Evolutionary conservation across 2,113 vertebrate species (phyloP), one percentile per base, ranked within the genome.

Genomic region (Bagarius yarrelli): DNA sequence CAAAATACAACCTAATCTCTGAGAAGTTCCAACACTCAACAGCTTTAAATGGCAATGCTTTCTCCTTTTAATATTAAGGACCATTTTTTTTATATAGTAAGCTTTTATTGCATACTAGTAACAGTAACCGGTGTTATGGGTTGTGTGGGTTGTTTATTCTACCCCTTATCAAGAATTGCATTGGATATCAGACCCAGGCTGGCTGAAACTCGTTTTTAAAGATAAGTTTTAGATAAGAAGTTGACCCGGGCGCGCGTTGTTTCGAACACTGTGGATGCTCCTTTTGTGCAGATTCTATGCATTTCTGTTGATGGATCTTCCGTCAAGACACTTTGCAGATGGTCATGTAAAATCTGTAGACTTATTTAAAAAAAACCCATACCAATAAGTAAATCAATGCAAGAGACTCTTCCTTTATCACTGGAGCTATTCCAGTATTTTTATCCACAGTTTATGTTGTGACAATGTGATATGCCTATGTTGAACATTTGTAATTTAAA

Each of bases 401-500:
- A 90, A 89, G 88, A 90, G 81, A 88, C 64, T 47, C 73, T 82
- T 81, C 85, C 81, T 57, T 63, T 76, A 34, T 84, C 25, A 77
- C 82, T 87, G 83, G 86, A 83, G 77, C 73, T 72, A 80, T 86
- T 86, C 84, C 61, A 32, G 81, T 72, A 72, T 80, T 83, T 82
- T 82, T 88, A 84, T 83, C 82, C 76, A 83, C 86, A 87, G 82
- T 85, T 74, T 88, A 88, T 76, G 83, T 76, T 90, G 86, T 89
- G 86, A 87, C 71, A 77, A 70, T 76, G 86, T 84, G 84, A 78
- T 81, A 84, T 60, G 25, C 79, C 85, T 86, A 84, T 83, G 82
- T 88, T 86, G 75, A 84, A 87, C 80, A 89, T 93, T 92, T 93
- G 85, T 91, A 91, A 92, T 91, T 93, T 92, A 91, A 92, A 91